phyloP scores from a whole-genome alignment of 2,113 vertebrate species.

The Eurypyga helias region DNA sequence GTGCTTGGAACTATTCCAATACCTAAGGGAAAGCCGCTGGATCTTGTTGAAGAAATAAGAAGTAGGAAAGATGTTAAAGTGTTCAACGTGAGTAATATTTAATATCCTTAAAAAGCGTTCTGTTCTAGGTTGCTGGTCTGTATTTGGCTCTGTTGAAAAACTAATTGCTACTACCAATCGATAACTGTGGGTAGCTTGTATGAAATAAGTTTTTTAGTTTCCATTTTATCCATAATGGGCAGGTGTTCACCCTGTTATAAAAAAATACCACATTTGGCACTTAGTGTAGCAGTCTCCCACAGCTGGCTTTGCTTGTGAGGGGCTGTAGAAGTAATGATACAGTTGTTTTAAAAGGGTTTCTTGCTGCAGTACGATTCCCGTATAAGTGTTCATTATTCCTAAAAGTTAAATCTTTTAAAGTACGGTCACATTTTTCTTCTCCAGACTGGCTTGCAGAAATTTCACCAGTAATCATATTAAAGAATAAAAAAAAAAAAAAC shows the following conservation, averaged over 20 bases:
- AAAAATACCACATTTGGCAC: neutral
- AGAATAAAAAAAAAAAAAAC: neutral
- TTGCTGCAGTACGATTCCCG: neutral
- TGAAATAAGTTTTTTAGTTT: constrained; percentile 6
- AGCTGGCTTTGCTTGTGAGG: constrained; percentile 43
- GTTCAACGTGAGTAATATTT: constrained; percentile 85
- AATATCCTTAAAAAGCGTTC: constrained; percentile 13
- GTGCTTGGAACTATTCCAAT: constrained; percentile 92
- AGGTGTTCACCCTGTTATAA: constrained; percentile 56
- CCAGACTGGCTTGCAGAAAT: neutral
- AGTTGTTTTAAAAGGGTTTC: constrained; percentile 20
- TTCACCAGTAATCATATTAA: neutral
- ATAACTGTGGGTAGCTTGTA: neutral
- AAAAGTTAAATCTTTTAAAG: neutral
- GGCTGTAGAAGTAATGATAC: neutral
- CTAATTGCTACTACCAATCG: neutral
- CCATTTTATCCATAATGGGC: constrained; percentile 41
- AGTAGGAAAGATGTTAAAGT: constrained; percentile 85
- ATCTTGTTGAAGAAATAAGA: constrained; percentile 92
- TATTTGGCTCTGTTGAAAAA: neutral
- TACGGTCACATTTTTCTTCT: neutral
- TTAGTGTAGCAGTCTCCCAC: neutral
- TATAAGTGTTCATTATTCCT: constrained; percentile 9
- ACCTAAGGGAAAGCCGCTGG: constrained; percentile 87
- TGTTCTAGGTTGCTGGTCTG: neutral